Conservation (phyloP, 1,140 invertebrate species). For the Panulirus ornatus region DNA sequence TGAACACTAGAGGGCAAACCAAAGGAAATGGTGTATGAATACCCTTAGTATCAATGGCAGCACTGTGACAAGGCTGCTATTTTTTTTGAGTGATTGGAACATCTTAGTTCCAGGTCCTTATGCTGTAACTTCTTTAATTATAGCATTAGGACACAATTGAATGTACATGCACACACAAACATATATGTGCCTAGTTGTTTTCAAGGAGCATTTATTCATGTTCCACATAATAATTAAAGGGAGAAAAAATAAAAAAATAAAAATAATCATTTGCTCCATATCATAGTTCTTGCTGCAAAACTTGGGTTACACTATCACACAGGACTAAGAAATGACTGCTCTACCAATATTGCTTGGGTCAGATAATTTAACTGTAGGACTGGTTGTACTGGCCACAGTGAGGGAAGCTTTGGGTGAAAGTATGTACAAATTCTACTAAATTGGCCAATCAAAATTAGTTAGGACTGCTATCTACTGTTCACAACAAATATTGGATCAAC, state of each 20-base stretch:
- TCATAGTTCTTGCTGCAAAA: background rate
- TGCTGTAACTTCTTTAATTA: constrained; percentile 49
- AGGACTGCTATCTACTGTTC: constrained; percentile 34
- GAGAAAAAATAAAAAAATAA: too few relatives aligned
- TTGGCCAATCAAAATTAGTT: constrained; percentile 46
- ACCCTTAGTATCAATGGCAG: constrained; percentile 49
- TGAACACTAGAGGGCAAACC: constrained; percentile 8
- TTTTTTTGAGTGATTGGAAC: constrained; percentile 38
- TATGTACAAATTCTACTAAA: constrained; percentile 50
- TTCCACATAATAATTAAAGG: too few relatives aligned
- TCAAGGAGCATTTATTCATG: background rate
- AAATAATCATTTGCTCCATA: too few relatives aligned
- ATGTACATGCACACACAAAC: constrained; percentile 31
- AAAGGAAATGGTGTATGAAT: constrained; percentile 57
- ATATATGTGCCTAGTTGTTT: constrained; percentile 11
- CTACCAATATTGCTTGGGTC: background rate
- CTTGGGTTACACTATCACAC: background rate
- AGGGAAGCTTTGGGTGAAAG: constrained; percentile 31
- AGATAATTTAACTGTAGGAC: background rate
- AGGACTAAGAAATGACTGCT: background rate
- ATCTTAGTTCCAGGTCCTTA: constrained; percentile 16
- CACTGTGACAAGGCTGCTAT: constrained; percentile 31
- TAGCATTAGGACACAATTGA: constrained; percentile 35
- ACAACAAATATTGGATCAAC: constrained; percentile 40
- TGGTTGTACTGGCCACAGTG: constrained; percentile 63